Base-by-base conservation (phyloP, 2,888 invertebrate genomes). In the Oasisia sp. region DNA sequence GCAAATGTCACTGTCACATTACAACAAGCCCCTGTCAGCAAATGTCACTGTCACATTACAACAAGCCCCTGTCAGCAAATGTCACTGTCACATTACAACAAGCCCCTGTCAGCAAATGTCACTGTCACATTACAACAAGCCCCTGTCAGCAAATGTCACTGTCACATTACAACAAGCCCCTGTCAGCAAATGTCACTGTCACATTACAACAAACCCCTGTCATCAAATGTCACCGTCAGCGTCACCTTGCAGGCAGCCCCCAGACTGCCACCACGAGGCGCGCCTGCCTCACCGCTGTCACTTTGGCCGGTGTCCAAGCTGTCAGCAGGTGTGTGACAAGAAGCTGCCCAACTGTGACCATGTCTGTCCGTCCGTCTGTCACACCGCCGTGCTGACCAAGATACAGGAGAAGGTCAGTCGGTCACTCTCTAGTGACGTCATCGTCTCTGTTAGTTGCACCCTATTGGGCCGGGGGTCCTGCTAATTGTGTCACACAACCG, bases 181-280 rank as follows among this genome's bases (percentile, higher is more conserved):
- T 89, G 32, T 0, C 89, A 11, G 32, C 89, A 32, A 8, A 32
- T 89, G 32, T 32, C 32, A 32, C 89, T 27, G 90, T 44, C 90
- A 38, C 32, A 44, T 89, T 32, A 14, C 90, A 89, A 14, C 12
- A 12, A 12, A 1, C 9, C 50, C 12, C 90, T 89, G 32, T 50
- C 90, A 32, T 19, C 32, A 89, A 12, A 12, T 12, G 32, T 50
- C 2, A 50, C 50, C 9, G 50, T 50, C 50, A 50, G 0, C 1
- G 12, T 50, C 50, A 50, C 50, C 14, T 94, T 94, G 92, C 94
- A 97, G 98, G 94, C 97, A 97, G 91, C 97, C 98, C 74, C 97
- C 98, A 5, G 98, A 98, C 95, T 99, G 99, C 96, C 98, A 98
- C 94, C 99, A 99, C 96, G 95, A 97, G 7, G 97, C 97, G 93